Conservation (phyloP, 2,888 invertebrate species). For the Sturmia bella region DNA sequence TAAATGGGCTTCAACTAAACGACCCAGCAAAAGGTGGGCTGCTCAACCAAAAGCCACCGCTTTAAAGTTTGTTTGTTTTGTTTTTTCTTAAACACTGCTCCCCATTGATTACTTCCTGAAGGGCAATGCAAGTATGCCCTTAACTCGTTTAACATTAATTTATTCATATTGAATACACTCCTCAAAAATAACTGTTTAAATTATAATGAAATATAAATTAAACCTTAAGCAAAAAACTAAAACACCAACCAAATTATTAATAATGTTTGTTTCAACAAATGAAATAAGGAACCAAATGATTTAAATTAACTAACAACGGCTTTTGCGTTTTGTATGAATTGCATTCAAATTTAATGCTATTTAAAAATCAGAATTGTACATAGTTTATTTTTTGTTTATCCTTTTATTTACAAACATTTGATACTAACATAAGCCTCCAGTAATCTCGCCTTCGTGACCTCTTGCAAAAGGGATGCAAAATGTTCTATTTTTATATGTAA, state of each 20-base stretch:
- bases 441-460: conserved; percentile 16
- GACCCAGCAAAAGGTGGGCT: conserved; percentile 66
- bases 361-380: conserved; percentile 56
- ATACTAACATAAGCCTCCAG: conserved; percentile 56
- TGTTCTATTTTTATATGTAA: conserved; percentile 25
- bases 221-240: conserved; percentile 20
- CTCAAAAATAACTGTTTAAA: conserved; percentile 45
- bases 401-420: conserved; percentile 31
- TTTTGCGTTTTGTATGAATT: conserved; percentile 58
- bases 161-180: conserved; percentile 51
- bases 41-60: conserved; percentile 63
- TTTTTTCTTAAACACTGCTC: conserved; percentile 51
- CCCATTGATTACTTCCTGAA: conserved; percentile 52
- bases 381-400: conserved; percentile 40
- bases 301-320: conserved; percentile 52
- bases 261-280: conserved; percentile 34
- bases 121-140: conserved; percentile 63
- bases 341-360: conserved; percentile 58
- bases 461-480: conserved; percentile 26
- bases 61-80: conserved; percentile 56
- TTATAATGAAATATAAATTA: conserved; percentile 16
- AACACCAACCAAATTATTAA: conserved; percentile 46
- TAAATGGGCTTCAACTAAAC: conserved; percentile 71
- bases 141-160: conserved; percentile 51
- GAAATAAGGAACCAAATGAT: conserved; percentile 16